A percentile compares a stretch with the other conserved stretches of the same genome.
phyloP scores from a whole-genome alignment of 2,797 vertebrate species.

The Mormyrus hasselquistii region DNA sequence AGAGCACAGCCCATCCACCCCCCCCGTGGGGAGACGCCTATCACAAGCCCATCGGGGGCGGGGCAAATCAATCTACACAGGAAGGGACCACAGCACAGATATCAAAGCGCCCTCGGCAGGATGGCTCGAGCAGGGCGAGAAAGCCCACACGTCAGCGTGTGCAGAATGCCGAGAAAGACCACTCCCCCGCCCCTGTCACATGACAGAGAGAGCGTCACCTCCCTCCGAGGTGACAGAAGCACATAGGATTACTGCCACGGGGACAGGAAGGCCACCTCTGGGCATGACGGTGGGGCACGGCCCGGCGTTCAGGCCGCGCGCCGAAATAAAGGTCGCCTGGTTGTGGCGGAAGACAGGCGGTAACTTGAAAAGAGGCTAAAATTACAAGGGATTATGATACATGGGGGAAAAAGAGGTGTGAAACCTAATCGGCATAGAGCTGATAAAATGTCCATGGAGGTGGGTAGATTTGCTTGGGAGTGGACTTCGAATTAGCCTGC shows the following conservation, averaged over 20 bases:
- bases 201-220: constrained; percentile 43
- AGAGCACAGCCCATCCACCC: not conserved
- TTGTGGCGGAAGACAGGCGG: constrained; percentile 32
- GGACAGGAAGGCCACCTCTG: constrained; percentile 35
- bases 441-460: not conserved
- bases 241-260: constrained; percentile 32
- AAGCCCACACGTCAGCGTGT: not conserved
- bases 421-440: not conserved
- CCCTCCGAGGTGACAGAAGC: constrained; percentile 45
- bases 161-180: not conserved
- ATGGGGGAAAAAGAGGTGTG: not conserved
- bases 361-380: not conserved
- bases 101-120: not conserved
- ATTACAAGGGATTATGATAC: not conserved
- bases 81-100: not conserved
- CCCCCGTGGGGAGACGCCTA: not conserved
- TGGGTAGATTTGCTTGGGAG: not conserved
- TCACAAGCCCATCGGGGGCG: not conserved
- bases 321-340: constrained; percentile 40
- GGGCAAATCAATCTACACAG: not conserved
- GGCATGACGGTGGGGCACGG: constrained; percentile 27
- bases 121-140: not conserved
- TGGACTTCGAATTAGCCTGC: not conserved
- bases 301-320: constrained; percentile 20
- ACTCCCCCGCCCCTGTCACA: not conserved